These are phyloP conservation scores for Sarcophaga caerulescens DNA, from an alignment of 2,888 invertebrate genomes.

Conservation along the genomic window DNA sequence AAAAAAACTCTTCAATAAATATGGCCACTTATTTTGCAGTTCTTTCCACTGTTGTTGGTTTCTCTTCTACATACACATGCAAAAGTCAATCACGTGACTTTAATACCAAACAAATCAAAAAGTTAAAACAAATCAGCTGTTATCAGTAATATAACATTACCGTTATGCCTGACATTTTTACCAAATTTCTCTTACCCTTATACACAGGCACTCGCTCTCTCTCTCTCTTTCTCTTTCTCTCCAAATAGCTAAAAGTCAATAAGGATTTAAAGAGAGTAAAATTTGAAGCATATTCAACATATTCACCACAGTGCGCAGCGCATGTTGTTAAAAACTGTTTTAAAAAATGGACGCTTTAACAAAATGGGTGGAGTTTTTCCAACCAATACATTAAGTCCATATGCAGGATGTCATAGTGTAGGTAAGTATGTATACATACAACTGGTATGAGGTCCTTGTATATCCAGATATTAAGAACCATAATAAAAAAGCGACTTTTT, in stretches of 20 bases:
- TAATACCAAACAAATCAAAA: conserved; percentile 65
- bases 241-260: background rate
- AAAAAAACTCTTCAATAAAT: no score
- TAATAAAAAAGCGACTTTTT: conserved; percentile 80
- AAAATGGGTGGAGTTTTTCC: conserved; percentile 66
- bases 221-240: background rate
- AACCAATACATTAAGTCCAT: conserved; percentile 45
- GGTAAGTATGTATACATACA: conserved; percentile 32
- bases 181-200: background rate
- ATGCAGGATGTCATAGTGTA: conserved; percentile 1
- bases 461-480: conserved; percentile 72
- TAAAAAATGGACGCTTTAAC: conserved; percentile 62
- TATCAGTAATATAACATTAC: conserved; percentile 49
- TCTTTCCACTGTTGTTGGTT: conserved; percentile 40
- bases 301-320: conserved; percentile 53
- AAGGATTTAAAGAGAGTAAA: background rate
- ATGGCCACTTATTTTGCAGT: no score
- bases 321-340: conserved; percentile 23
- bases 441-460: conserved; percentile 67
- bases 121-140: conserved; percentile 67
- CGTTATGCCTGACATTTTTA: conserved; percentile 7
- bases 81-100: conserved; percentile 68
- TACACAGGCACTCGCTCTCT: background rate
- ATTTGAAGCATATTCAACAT: conserved; percentile 3
- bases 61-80: conserved; percentile 28